Percentiles rank a stretch among this genome's conserved stretches.
Conservation (phyloP, 2,888 invertebrate species). For the Drosophila rellima region DNA sequence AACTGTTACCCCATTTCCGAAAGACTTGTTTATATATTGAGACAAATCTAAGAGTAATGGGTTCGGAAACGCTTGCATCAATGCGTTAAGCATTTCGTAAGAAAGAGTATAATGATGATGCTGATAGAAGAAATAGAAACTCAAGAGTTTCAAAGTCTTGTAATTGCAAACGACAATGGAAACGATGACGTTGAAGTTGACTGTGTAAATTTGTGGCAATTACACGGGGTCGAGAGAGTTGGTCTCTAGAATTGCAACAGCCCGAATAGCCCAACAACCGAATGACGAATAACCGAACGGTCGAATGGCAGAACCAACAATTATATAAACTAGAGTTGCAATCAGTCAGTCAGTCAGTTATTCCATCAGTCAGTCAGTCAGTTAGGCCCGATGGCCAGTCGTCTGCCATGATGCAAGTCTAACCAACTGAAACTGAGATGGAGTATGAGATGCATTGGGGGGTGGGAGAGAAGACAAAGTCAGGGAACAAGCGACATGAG, state of each 20-base stretch:
- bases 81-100: conserved; percentile 6
- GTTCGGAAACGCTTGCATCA: neutral
- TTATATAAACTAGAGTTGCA: conserved; percentile 75
- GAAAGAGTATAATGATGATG: conserved; percentile 18
- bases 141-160: conserved; percentile 33
- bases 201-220: conserved; percentile 70
- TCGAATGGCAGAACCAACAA: conserved; percentile 70
- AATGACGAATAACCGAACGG: conserved; percentile 18
- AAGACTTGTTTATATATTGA: neutral
- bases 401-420: conserved; percentile 52
- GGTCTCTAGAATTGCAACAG: conserved; percentile 63
- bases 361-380: conserved; percentile 11
- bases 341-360: conserved; percentile 50
- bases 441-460: conserved; percentile 1
- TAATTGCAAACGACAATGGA: conserved; percentile 55
- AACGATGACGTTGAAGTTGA: conserved; percentile 49
- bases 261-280: conserved; percentile 11
- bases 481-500: conserved; percentile 2
- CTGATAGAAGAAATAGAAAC: conserved; percentile 49
- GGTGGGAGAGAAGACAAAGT: conserved; percentile 1
- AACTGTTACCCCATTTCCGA: neutral
- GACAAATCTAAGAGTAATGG: neutral
- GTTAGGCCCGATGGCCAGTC: conserved; percentile 32
- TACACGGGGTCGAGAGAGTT: conserved; percentile 55
- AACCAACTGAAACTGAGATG: conserved; percentile 45